A percentile compares a stretch with the other conserved stretches of the same genome.
phyloP scores from a whole-genome alignment of 23 tunicate species.

The Botrylloides violaceus region DNA sequence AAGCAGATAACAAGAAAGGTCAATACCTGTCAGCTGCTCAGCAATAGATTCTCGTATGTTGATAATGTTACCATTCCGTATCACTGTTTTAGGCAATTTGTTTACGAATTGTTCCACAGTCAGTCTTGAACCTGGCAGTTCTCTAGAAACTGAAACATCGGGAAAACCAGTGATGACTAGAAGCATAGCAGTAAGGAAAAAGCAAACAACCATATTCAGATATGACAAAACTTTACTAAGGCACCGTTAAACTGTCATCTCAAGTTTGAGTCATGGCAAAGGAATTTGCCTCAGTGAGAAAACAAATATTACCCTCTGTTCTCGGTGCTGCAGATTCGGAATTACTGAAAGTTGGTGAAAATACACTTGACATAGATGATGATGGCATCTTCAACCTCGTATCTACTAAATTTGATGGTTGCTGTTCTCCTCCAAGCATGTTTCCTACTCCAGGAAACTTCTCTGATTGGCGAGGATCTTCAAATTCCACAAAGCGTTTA shows the following conservation, averaged over 20 bases:
- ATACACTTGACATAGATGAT: background rate
- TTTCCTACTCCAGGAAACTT: slow-evolving; percentile 74
- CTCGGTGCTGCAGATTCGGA: background rate
- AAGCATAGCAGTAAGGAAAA: background rate
- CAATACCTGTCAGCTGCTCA: slow-evolving; percentile 33
- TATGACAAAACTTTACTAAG: too few species aligned
- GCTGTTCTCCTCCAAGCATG: slow-evolving; percentile 22
- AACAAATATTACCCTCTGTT: too few species aligned
- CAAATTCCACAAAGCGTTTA: slow-evolving; percentile 28
- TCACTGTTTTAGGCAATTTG: slow-evolving; percentile 55
- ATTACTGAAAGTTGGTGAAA: background rate
- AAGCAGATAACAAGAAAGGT: too few species aligned
- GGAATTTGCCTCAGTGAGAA: background rate
- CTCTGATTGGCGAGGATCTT: slow-evolving; percentile 38
- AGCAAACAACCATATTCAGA: background rate
- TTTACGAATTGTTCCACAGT: slow-evolving; percentile 57
- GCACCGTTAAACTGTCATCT: background rate
- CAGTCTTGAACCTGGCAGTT: slow-evolving; percentile 37
- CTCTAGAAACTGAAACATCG: slow-evolving; percentile 27
- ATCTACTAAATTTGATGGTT: slow-evolving; percentile 19
- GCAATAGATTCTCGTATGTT: slow-evolving; percentile 44
- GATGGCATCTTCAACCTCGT: background rate
- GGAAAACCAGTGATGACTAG: background rate
- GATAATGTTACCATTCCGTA: slow-evolving; percentile 52
- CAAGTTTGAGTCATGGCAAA: background rate